These are phyloP conservation scores for Macaca fascicularis DNA, from an alignment of 2,113 vertebrate genomes.

Conservation along the genomic window T2T-MFA8v1.1 NC_088381.1:106812501-106813000, in stretches of 20 bases:
- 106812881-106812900: background rate
- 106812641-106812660: background rate
- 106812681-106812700: background rate
- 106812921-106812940: background rate
- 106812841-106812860: background rate
- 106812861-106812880: background rate
- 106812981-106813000: background rate
- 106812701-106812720: background rate
- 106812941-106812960: background rate
- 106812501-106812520: background rate
- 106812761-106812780: background rate
- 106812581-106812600: background rate
- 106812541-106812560: background rate
- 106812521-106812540: background rate
- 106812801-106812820: slow-evolving; percentile 6
- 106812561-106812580: background rate
- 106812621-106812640: background rate
- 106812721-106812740: background rate
- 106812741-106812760: background rate
- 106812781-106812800: background rate
- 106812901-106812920: slow-evolving; percentile 10
- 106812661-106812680: background rate
- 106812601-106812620: background rate
- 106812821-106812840: background rate
- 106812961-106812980: background rate